A percentile compares a stretch with the other conserved stretches of the same genome.
phyloP scores from a whole-genome alignment of 2,888 invertebrate genomes.

The Lysandra bellargus region DNA sequence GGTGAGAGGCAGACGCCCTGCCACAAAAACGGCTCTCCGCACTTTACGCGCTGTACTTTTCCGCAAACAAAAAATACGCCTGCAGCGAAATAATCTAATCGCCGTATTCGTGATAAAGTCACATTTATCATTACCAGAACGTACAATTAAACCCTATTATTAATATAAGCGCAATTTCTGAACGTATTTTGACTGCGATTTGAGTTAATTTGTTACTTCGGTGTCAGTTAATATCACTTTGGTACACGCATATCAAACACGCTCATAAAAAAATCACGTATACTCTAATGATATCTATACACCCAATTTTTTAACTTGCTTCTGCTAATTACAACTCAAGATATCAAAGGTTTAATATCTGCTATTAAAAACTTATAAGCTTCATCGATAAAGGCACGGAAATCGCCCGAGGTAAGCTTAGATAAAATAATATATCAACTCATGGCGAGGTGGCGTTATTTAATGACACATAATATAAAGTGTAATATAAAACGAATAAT shows the following conservation, averaged over 20 bases:
- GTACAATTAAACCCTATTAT: slow-evolving; percentile 26
- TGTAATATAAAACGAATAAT: background rate
- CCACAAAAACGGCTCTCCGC: slow-evolving; percentile 50
- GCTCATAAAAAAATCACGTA: background rate
- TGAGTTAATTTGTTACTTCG: slow-evolving; percentile 1
- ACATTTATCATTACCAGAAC: slow-evolving; percentile 26
- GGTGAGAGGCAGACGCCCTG: slow-evolving; percentile 63
- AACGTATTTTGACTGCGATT: slow-evolving; percentile 22
- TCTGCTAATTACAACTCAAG: background rate
- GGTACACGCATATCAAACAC: background rate
- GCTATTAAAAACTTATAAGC: slow-evolving; percentile 24
- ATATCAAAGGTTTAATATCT: slow-evolving; percentile 16
- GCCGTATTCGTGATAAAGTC: slow-evolving; percentile 24
- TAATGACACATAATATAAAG: background rate
- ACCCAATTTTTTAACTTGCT: background rate
- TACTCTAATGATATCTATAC: background rate
- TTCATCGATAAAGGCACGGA: background rate
- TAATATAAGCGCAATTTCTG: slow-evolving; percentile 21
- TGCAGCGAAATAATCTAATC: slow-evolving; percentile 24
- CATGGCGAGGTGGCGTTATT: slow-evolving; percentile 1
- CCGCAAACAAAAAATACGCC: slow-evolving; percentile 25
- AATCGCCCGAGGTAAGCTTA: slow-evolving; percentile 9
- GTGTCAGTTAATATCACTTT: background rate
- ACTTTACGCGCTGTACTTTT: slow-evolving; percentile 43
- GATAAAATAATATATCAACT: slow-evolving; percentile 14